phyloP scores from a whole-genome alignment of 2,797 vertebrate species.

The Tokudaia tokunoshimensis region DNA sequence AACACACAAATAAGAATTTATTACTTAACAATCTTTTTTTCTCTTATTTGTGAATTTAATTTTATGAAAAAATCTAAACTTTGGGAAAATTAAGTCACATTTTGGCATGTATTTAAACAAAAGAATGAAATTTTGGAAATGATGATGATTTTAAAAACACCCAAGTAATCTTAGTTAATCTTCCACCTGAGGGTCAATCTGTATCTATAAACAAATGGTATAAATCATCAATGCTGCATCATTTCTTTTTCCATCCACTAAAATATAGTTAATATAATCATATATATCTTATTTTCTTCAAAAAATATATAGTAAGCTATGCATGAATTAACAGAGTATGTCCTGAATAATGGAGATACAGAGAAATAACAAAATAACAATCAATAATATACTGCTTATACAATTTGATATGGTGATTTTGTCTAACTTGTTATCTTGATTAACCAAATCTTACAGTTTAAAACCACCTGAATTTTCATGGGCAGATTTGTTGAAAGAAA shows the following conservation, averaged over 20 bases:
- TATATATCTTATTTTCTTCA: background rate
- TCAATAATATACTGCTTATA: slow-evolving; percentile 1
- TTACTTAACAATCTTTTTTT: background rate
- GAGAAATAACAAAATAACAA: background rate
- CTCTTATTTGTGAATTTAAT: background rate
- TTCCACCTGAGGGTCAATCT: background rate
- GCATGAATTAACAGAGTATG: background rate
- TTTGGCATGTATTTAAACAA: slow-evolving; percentile 17
- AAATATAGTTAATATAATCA: background rate
- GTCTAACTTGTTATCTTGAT: background rate
- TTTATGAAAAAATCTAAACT: background rate
- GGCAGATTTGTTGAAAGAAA: background rate
- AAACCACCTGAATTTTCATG: background rate
- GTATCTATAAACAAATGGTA: background rate
- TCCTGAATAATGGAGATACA: background rate
- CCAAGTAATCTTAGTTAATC: background rate
- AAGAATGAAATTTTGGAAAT: slow-evolving; percentile 24
- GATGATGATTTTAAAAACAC: background rate
- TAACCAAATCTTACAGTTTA: background rate
- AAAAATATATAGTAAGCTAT: background rate
- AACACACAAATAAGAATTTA: background rate
- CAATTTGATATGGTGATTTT: slow-evolving; percentile 39
- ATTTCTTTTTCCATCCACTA: background rate
- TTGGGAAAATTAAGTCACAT: background rate
- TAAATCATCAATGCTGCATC: background rate